Percentiles rank a stretch among this genome's conserved stretches.
phyloP scores from a whole-genome alignment of 2,888 invertebrate genomes.

The Leptopilina myrica region DNA sequence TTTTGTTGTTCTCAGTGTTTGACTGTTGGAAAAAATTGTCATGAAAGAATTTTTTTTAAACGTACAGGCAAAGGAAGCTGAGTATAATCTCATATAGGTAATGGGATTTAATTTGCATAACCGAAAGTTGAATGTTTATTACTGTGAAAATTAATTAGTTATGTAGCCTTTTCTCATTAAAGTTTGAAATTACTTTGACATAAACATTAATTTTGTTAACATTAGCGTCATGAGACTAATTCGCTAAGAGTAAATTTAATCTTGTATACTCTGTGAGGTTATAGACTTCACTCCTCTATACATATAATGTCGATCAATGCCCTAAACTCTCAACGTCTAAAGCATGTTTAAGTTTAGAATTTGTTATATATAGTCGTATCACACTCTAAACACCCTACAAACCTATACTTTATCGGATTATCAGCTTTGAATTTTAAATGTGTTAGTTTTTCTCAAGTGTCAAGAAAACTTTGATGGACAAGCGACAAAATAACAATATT shows the following conservation, averaged over 20 bases:
- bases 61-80: no score
- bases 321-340: background rate
- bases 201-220: conserved; percentile 10
- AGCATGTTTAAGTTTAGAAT: conserved; percentile 4
- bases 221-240: conserved; percentile 15
- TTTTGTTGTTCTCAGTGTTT: background rate
- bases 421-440: conserved; percentile 1
- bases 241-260: conserved; percentile 5
- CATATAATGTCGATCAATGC: conserved; percentile 14
- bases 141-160: background rate
- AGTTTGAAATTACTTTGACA: conserved; percentile 7
- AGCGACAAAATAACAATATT: background rate
- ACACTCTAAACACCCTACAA: background rate
- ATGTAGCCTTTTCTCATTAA: background rate
- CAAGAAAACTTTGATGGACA: background rate
- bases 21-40: no score
- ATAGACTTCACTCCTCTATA: background rate
- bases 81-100: no score
- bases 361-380: background rate
- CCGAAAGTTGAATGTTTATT: no score
- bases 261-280: background rate
- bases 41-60: no score
- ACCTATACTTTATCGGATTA: background rate
- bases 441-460: background rate
- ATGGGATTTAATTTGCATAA: no score